These are phyloP conservation scores for Steinernema carpocapsae DNA, from an alignment of 2,888 invertebrate genomes.

Conservation along the genomic window DNA sequence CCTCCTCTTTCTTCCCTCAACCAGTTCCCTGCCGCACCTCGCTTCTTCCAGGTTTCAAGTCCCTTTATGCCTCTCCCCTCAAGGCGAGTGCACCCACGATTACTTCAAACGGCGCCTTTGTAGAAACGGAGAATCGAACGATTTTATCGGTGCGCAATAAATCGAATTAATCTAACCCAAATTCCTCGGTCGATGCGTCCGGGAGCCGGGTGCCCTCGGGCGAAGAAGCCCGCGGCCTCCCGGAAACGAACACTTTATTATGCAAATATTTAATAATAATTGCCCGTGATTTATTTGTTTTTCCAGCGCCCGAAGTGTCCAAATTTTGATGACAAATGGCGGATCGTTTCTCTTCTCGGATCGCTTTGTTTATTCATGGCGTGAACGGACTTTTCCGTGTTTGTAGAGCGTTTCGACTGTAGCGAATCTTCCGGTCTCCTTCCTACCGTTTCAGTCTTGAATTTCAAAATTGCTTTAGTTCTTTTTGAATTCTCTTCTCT, in stretches of 20 bases:
- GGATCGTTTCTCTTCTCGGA: constrained; percentile 18
- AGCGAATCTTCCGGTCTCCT: too few relatives aligned
- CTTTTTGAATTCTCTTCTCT: too few relatives aligned
- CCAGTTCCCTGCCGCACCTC: constrained; percentile 11
- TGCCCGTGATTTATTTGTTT: constrained; percentile 32
- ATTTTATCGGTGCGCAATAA: constrained; percentile 32
- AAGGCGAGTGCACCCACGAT: constrained; percentile 10
- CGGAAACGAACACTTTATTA: neutral
- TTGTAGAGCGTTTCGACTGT: too few relatives aligned
- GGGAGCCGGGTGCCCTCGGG: neutral
- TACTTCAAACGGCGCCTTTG: constrained; percentile 16
- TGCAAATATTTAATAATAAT: constrained; percentile 14
- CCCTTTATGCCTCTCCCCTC: constrained; percentile 7
- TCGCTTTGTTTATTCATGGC: constrained; percentile 26
- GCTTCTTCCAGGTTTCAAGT: neutral
- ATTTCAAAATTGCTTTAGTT: too few relatives aligned
- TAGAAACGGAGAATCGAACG: constrained; percentile 12
- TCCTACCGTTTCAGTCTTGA: too few relatives aligned
- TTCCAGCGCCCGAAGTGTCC: constrained; percentile 20
- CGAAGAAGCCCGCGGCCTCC: neutral
- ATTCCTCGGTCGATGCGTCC: neutral
- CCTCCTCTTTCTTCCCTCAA: neutral
- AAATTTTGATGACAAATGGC: constrained; percentile 26
- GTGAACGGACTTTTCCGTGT: too few relatives aligned
- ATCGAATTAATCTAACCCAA: constrained; percentile 34